A percentile compares a stretch with the other conserved stretches of the same genome.
phyloP scores from a whole-genome alignment of 2,888 invertebrate genomes.

The Lamproptera curius region DNA sequence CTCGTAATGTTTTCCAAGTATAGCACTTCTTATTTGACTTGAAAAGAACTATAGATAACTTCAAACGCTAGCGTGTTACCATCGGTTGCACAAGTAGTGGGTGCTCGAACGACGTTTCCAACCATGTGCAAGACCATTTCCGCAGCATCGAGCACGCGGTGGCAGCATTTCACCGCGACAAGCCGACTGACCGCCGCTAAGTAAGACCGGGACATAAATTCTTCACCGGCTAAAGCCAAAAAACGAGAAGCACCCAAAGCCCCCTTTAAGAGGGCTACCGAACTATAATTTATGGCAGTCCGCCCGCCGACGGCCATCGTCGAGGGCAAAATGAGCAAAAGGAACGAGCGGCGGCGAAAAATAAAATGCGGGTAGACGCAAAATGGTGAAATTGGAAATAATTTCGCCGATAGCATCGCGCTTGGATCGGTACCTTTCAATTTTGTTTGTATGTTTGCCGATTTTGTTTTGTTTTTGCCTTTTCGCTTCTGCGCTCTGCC shows the following conservation, averaged over 20 bases:
- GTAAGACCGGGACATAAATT: constrained; percentile 76
- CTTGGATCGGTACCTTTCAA: constrained; percentile 68
- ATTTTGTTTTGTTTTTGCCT: constrained; percentile 44
- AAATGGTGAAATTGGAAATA: constrained; percentile 78
- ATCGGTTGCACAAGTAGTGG: too few relatives aligned
- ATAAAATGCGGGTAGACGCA: constrained; percentile 55
- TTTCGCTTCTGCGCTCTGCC: too few relatives aligned
- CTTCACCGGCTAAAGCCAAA: constrained; percentile 74
- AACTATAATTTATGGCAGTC: constrained; percentile 76
- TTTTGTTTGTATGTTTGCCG: constrained; percentile 70
- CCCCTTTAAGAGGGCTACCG: constrained; percentile 76
- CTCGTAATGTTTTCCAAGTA: not conserved
- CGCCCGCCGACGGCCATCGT: constrained; percentile 57
- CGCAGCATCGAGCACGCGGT: constrained; percentile 29
- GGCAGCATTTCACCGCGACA: constrained; percentile 47
- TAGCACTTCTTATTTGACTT: too few relatives aligned
- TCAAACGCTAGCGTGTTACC: too few relatives aligned
- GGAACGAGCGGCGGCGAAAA: constrained; percentile 9
- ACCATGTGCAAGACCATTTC: constrained; percentile 1
- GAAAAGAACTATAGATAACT: too few relatives aligned
- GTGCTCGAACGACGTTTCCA: too few relatives aligned
- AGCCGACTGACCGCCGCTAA: constrained; percentile 70
- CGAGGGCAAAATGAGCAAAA: constrained; percentile 53
- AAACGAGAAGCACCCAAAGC: constrained; percentile 57
- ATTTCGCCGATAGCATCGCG: constrained; percentile 74